Evolutionary conservation across 2,888 invertebrate genomes (phyloP).

Genomic region (Candidula unifasciata): DNA sequence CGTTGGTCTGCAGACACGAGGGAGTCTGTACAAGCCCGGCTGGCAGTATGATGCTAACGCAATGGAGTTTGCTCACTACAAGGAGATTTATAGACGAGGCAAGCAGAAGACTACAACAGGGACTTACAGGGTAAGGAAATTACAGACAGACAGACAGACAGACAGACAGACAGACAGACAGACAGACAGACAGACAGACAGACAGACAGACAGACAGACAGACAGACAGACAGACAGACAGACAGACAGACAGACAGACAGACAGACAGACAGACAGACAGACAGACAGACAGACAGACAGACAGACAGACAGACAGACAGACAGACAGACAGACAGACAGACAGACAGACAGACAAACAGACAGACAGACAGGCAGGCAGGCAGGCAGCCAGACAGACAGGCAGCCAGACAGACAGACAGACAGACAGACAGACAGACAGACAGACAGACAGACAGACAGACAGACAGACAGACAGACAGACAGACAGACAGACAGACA

Average conservation of each 20-base stretch:
- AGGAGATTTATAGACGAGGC: slow-evolving; percentile 56
- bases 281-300: background rate
- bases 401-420: slow-evolving; percentile 19
- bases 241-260: background rate
- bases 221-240: background rate
- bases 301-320: too few species aligned
- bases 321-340: too few species aligned
- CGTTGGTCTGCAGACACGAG: slow-evolving; percentile 52
- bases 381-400: background rate
- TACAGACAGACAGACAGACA: background rate
- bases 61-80: slow-evolving; percentile 68
- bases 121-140: slow-evolving; percentile 64
- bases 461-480: slow-evolving; percentile 32
- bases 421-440: slow-evolving; percentile 28
- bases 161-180: slow-evolving; percentile 12
- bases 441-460: slow-evolving; percentile 33
- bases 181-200: slow-evolving; percentile 5
- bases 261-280: slow-evolving; percentile 18
- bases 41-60: slow-evolving; percentile 74
- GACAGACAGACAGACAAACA: too few species aligned
- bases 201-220: too few species aligned
- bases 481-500: slow-evolving; percentile 26
- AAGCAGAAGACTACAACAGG: slow-evolving; percentile 54
- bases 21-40: slow-evolving; percentile 14
- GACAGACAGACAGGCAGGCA: too few species aligned